A percentile compares a stretch with the other conserved stretches of the same genome.
Evolutionary conservation across 2,888 invertebrate genomes (phyloP).

Genomic region (Epsilonema sp.): DNA sequence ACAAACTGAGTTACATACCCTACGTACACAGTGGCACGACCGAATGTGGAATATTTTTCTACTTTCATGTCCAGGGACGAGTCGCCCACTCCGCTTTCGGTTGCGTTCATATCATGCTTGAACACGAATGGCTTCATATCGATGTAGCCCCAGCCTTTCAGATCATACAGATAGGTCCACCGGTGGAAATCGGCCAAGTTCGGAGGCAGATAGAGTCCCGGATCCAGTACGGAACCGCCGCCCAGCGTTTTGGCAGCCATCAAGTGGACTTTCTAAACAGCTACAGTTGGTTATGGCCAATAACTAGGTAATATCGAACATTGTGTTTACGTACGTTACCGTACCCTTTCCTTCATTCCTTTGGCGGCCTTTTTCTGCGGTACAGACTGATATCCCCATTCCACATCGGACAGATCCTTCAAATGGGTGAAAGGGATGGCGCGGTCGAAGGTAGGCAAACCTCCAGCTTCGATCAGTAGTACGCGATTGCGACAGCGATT

Average conservation of each 20-base stretch:
- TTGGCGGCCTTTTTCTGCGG: conserved; percentile 8
- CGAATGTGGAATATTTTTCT: too few species aligned
- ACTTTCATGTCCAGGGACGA: too few species aligned
- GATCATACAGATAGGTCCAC: conserved; percentile 6
- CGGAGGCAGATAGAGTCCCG: conserved; percentile 9
- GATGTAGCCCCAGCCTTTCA: conserved; percentile 8
- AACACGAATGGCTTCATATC: conserved; percentile 11
- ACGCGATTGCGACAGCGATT: conserved; percentile 7
- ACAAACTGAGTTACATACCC: too few species aligned
- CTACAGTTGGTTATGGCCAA: too few species aligned
- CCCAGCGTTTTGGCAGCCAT: conserved; percentile 8
- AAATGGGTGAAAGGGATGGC: conserved; percentile 9
- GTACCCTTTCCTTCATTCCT: conserved; percentile 8
- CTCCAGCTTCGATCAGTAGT: conserved; percentile 10
- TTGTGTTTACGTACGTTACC: too few species aligned
- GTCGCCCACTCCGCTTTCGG: too few species aligned
- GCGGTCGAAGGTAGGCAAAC: conserved; percentile 7
- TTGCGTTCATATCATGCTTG: too few species aligned
- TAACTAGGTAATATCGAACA: too few species aligned
- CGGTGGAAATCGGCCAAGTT: conserved; percentile 11
- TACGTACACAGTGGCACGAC: too few species aligned
- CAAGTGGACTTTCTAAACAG: conserved; percentile 8
- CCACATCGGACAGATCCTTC: not conserved
- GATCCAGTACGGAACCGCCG: conserved; percentile 5
- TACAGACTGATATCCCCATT: conserved; percentile 5